These are phyloP conservation scores for Anoplolepis gracilipes DNA, from an alignment of 1,140 invertebrate species.

Conservation along the genomic window DNA sequence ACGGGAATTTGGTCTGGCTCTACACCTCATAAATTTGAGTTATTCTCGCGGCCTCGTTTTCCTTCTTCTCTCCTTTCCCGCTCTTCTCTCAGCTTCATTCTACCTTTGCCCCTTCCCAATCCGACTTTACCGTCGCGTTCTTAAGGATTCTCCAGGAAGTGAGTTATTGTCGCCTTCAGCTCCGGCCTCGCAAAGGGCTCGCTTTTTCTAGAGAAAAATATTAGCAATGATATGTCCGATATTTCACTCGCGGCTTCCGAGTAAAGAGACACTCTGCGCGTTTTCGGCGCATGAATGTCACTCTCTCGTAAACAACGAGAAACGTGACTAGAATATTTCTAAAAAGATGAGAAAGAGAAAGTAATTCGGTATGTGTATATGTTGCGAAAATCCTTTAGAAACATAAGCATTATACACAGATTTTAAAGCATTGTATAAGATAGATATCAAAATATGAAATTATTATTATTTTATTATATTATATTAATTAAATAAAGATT, in stretches of 20 bases:
- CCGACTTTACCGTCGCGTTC: slow-evolving; percentile 66
- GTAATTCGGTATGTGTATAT: slow-evolving; percentile 3
- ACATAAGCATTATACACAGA: background rate
- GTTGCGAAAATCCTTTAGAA: background rate
- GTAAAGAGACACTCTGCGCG: slow-evolving; percentile 58
- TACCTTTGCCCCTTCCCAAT: slow-evolving; percentile 42
- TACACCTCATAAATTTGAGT: slow-evolving; percentile 79
- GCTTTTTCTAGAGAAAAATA: slow-evolving; percentile 69
- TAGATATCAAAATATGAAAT: slow-evolving; percentile 1
- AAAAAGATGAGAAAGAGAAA: slow-evolving; percentile 13
- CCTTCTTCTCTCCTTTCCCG: slow-evolving; percentile 8
- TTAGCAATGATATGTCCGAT: slow-evolving; percentile 74
- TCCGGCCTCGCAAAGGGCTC: slow-evolving; percentile 29
- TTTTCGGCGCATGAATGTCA: slow-evolving; percentile 69
- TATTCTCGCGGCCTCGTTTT: slow-evolving; percentile 69
- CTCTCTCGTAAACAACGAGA: slow-evolving; percentile 58
- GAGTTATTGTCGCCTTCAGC: slow-evolving; percentile 69
- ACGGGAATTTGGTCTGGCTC: slow-evolving; percentile 77
- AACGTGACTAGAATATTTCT: slow-evolving; percentile 53
- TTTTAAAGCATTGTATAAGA: background rate
- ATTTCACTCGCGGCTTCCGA: slow-evolving; percentile 67
- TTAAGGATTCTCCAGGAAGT: slow-evolving; percentile 73
- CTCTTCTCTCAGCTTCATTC: background rate
- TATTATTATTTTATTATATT: no score
- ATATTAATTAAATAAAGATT: slow-evolving; percentile 24